A percentile compares a stretch with the other conserved stretches of the same genome.
Evolutionary conservation across 2,113 vertebrate species (phyloP).

Genomic region (Bufo bufo): DNA sequence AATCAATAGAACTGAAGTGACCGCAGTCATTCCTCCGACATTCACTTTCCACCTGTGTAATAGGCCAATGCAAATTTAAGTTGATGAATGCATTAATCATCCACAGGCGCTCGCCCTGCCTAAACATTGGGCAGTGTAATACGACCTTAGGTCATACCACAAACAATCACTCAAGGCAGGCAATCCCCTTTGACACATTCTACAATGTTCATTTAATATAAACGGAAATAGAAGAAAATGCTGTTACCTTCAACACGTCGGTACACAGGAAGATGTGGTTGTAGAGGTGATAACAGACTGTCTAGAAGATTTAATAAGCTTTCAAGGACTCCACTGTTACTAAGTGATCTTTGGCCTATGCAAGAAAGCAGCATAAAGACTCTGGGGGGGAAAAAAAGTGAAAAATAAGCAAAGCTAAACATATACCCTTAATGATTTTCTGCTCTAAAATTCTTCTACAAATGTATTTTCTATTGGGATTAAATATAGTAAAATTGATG

Average conservation of each 20-base stretch:
- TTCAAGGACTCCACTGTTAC: constrained; percentile 97
- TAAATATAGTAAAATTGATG: too few species aligned
- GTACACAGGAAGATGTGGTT: constrained; percentile 81
- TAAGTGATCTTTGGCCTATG: constrained; percentile 96
- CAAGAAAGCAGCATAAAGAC: constrained; percentile 99
- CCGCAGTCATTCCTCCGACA: too few species aligned
- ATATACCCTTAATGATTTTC: neutral
- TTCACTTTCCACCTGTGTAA: too few species aligned
- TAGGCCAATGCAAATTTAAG: too few species aligned
- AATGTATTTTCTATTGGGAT: neutral
- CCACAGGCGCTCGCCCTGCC: too few species aligned
- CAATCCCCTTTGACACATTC: too few species aligned
- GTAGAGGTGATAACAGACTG: constrained; percentile 90
- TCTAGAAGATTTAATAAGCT: constrained; percentile 95
- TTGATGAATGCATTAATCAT: too few species aligned
- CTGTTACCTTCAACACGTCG: constrained; percentile 86
- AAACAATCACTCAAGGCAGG: too few species aligned
- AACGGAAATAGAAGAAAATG: neutral
- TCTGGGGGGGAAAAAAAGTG: constrained; percentile 68
- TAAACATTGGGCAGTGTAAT: too few species aligned
- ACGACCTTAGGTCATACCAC: too few species aligned
- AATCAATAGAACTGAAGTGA: too few species aligned
- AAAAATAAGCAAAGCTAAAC: neutral
- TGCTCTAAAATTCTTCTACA: neutral
- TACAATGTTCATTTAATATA: too few species aligned